Evolutionary conservation across 2,113 vertebrate species (phyloP), one percentile per base, ranked within the genome.

Genomic region (Phyllostomus hastatus): DNA sequence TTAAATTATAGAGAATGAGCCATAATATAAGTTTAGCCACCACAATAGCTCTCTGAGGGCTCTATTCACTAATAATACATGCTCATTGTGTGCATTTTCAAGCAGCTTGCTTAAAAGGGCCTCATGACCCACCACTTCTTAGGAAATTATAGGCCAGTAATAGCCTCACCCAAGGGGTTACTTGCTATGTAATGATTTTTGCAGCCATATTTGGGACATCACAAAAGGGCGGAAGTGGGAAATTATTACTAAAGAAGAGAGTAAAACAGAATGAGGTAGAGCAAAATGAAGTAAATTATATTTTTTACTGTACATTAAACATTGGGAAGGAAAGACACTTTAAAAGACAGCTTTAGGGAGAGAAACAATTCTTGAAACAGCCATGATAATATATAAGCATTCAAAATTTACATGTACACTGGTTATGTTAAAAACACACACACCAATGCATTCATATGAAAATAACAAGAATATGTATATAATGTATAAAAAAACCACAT

Each of bases 61-160:
- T 96, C 81, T 90, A 88, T 90, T 96, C 97, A 95, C 97, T 98
- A 98, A 98, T 96, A 97, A 97, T 95, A 94, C 82, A 94, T 90
- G 64, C 73, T 98, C 92, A 95, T 98, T 98, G 66, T 94, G 92
- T 92, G 91, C 96, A 93, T 96, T 98, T 98, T 98, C 95, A 96
- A 95, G 97, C 95, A 69, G 76, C 64, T 98, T 96, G 16, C 92
- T 97, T 98, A 90, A 98, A 98, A 98, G n/a, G 81, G 24, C 81
- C 96, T 97, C 95, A 93, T 97, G 97, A 98, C 87, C 93, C 31
- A 94, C 85, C 43, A 92, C 97, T 98, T 98, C 94, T 90, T 94
- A 96, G 95, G 75, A 98, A 98, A 98, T 98, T 98, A 97, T 92
- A 97, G 88, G 76, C 82, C 95, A 97, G 91, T 95, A 98, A 97